These are phyloP conservation scores for Pithys albifrons DNA, from an alignment of 2,113 vertebrate species.

Conservation along the genomic window DNA sequence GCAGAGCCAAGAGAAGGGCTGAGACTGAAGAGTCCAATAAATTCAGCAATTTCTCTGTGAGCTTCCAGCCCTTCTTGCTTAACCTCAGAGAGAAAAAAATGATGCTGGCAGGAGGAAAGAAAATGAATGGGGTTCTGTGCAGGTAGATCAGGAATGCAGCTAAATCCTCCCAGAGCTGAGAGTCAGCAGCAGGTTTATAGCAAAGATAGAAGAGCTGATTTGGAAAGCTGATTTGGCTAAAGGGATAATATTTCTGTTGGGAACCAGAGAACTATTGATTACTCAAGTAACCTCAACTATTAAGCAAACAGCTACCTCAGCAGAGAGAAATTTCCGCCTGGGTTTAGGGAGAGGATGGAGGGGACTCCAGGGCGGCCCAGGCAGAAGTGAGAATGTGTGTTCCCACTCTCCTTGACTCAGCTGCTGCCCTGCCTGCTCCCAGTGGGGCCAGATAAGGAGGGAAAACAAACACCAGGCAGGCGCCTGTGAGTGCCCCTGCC, in stretches of 20 bases:
- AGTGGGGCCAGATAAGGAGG: not conserved
- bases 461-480: not conserved
- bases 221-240: not conserved
- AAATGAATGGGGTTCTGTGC: not conserved
- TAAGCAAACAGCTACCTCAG: slow-evolving; percentile 1
- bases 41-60: not conserved
- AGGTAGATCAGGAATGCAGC: not conserved
- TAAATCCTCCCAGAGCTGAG: not conserved
- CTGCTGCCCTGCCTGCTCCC: not conserved
- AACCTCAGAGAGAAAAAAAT: not conserved
- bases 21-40: not conserved
- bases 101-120: not conserved
- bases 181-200: not conserved
- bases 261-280: slow-evolving; percentile 29
- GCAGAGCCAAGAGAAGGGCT: not conserved
- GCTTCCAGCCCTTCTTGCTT: not conserved
- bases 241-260: not conserved
- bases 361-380: not conserved
- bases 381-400: not conserved
- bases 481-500: not conserved
- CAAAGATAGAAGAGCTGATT: not conserved
- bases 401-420: not conserved
- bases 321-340: not conserved
- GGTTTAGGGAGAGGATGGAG: not conserved
- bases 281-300: slow-evolving; percentile 2